phyloP scores from a whole-genome alignment of 2,888 invertebrate genomes.

The Heliothis peltigera region DNA sequence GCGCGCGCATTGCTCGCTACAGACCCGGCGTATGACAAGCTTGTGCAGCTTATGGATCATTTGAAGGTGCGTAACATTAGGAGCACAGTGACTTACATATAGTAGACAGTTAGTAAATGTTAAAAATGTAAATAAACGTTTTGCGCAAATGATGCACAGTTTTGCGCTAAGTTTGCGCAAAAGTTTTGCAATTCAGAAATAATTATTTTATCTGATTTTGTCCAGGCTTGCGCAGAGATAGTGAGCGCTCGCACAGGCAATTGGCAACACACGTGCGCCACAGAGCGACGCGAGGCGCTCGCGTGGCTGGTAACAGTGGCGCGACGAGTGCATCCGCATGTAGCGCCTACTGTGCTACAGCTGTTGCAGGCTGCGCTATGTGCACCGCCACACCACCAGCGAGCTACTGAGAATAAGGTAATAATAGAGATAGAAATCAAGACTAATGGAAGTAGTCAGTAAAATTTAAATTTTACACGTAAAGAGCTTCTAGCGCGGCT shows the following conservation, averaged over 20 bases:
- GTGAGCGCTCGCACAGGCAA: slow-evolving; percentile 97
- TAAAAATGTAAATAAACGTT: too few relatives aligned
- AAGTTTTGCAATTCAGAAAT: too few relatives aligned
- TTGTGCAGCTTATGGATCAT: slow-evolving; percentile 98
- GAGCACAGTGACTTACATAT: neutral
- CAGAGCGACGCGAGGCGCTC: slow-evolving; percentile 93
- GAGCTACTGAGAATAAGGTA: slow-evolving; percentile 48
- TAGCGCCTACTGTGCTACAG: slow-evolving; percentile 97
- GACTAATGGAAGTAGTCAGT: too few relatives aligned
- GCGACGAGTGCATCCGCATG: slow-evolving; percentile 96
- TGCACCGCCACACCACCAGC: slow-evolving; percentile 67
- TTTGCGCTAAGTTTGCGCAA: too few relatives aligned
- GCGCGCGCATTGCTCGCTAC: slow-evolving; percentile 85
- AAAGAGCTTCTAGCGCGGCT: too few relatives aligned
- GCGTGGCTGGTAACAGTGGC: slow-evolving; percentile 96
- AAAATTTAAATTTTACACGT: too few relatives aligned
- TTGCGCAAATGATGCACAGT: too few relatives aligned
- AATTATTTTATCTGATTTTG: neutral
- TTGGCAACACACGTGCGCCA: slow-evolving; percentile 97
- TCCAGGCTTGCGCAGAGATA: slow-evolving; percentile 96
- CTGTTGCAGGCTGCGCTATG: slow-evolving; percentile 97
- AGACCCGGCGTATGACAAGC: slow-evolving; percentile 95
- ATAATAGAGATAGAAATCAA: too few relatives aligned
- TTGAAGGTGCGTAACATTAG: slow-evolving; percentile 90
- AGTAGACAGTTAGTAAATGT: too few relatives aligned